Percentiles rank a stretch among this genome's conserved stretches.
These are phyloP conservation scores for Tringa solitaria DNA, from an alignment of 2,113 vertebrate genomes.

Conservation along the genomic window DNA sequence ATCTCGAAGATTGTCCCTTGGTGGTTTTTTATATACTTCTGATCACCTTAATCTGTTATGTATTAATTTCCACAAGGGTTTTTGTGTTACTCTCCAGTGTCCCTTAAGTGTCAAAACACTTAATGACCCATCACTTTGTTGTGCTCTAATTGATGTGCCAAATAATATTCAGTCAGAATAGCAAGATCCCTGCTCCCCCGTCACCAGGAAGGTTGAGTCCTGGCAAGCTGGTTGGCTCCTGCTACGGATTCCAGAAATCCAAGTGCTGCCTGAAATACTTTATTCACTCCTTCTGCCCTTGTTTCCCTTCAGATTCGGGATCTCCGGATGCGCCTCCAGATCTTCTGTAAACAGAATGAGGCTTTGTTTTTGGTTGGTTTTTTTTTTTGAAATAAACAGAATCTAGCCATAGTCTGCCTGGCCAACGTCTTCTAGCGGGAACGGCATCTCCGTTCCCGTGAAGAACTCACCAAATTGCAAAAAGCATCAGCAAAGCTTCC, in stretches of 20 bases:
- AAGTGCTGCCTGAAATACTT: not conserved
- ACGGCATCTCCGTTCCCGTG: not conserved
- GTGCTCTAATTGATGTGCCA: not conserved
- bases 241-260: not conserved
- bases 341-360: not conserved
- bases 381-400: conserved; percentile 3
- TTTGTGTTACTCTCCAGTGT: not conserved
- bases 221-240: not conserved
- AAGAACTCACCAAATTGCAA: not conserved
- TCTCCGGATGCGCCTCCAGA: not conserved
- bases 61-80: not conserved
- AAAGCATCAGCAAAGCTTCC: not conserved
- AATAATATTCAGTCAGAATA: not conserved
- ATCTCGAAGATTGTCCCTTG: not conserved
- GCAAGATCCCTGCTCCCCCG: not conserved
- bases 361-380: conserved; percentile 15
- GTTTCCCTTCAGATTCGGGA: not conserved
- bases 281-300: not conserved
- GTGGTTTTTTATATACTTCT: not conserved
- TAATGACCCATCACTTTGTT: not conserved
- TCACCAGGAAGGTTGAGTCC: not conserved
- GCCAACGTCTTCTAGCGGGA: not conserved
- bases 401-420: not conserved
- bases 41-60: not conserved
- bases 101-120: not conserved